Evolutionary conservation across 2,113 vertebrate genomes (phyloP).

Genomic region (Cochlearius cochlearius): DNA sequence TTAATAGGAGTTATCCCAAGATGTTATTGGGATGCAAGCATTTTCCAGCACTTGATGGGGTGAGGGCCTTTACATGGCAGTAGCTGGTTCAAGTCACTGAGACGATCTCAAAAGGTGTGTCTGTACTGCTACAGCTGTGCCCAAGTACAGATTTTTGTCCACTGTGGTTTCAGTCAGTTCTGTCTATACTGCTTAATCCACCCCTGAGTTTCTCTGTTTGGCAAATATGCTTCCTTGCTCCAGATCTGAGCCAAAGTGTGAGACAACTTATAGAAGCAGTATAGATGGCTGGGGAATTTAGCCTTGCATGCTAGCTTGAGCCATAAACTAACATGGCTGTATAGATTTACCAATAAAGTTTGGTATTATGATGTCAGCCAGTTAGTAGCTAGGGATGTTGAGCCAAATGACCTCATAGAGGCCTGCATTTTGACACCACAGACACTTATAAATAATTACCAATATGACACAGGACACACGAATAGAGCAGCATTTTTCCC

Average conservation of each 20-base stretch:
- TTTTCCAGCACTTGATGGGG: neutral
- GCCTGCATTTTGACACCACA: neutral
- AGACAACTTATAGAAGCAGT: neutral
- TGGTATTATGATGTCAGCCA: neutral
- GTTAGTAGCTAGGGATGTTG: neutral
- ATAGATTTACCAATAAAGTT: constrained; percentile 35
- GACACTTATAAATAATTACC: neutral
- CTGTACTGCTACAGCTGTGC: neutral
- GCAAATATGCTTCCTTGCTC: neutral
- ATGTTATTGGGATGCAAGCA: neutral
- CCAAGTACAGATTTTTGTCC: neutral
- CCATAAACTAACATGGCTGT: neutral
- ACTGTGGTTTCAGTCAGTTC: neutral
- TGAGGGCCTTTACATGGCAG: neutral
- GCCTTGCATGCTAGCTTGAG: neutral
- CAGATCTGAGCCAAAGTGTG: neutral
- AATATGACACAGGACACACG: neutral
- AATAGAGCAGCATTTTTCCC: neutral
- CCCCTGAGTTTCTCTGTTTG: neutral
- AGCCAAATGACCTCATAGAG: constrained; percentile 42
- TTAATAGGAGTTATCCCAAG: neutral
- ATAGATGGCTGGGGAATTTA: constrained; percentile 17
- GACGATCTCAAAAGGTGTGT: neutral
- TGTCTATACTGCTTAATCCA: neutral
- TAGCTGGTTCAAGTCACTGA: neutral